Percentiles rank a stretch among this genome's conserved stretches.
Evolutionary conservation across 92 coral and sea anemone genomes (phyloP).

Genomic region (Blastomussa wellsi): DNA sequence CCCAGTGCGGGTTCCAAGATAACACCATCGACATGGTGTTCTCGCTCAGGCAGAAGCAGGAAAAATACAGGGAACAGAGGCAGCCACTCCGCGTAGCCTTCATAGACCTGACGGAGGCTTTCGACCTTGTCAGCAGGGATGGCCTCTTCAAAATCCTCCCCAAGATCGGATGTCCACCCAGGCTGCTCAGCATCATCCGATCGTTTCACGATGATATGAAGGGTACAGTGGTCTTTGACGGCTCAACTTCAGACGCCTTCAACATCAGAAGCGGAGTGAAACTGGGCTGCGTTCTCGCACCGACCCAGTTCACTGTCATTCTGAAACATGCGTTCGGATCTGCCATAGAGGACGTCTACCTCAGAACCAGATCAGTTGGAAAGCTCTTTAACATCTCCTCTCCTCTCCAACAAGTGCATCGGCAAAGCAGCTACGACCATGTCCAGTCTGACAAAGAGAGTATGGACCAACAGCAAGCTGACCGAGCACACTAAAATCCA

Average conservation of each 20-base stretch:
- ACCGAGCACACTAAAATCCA: too few relatives aligned
- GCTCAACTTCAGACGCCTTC: too few relatives aligned
- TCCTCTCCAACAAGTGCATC: too few relatives aligned
- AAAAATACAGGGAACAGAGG: conserved; percentile 47
- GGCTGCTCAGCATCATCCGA: too few relatives aligned
- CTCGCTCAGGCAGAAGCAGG: conserved; percentile 47
- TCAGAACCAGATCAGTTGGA: conserved; percentile 41
- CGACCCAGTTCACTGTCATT: conserved; percentile 18
- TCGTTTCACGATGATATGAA: too few relatives aligned
- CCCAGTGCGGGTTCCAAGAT: conserved; percentile 45
- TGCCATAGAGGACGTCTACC: conserved; percentile 23
- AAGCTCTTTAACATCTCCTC: conserved; percentile 36
- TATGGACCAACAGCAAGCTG: too few relatives aligned
- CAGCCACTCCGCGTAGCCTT: conserved; percentile 46
- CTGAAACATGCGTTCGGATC: conserved; percentile 33
- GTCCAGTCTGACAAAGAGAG: too few relatives aligned
- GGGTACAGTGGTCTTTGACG: too few relatives aligned
- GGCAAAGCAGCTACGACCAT: too few relatives aligned
- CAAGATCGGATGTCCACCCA: too few relatives aligned
- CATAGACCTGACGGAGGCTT: conserved; percentile 49
- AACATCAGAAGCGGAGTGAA: background rate
- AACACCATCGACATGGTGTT: conserved; percentile 39
- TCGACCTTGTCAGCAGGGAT: conserved; percentile 33
- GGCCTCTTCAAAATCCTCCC: background rate
- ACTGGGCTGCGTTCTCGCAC: background rate